Evolutionary conservation across 1,140 invertebrate genomes (phyloP), one percentile per base, ranked within the genome.

Genomic region (Maniola jurtina): DNA sequence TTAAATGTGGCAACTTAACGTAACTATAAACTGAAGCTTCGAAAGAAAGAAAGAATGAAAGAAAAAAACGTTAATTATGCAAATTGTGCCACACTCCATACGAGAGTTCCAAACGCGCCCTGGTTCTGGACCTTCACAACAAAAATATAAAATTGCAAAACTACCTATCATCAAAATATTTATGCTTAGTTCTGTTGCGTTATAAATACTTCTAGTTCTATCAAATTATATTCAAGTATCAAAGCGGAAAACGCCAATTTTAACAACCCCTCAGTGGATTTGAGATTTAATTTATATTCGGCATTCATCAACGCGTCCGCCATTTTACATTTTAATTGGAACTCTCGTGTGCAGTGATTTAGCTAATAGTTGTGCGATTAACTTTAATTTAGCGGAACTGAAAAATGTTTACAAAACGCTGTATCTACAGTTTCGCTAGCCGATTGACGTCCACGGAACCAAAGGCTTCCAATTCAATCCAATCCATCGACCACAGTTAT

Each of bases 291-390:
- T 58, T 63, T 55, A 42, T 55, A 38, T 63, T 35, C 63, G 45
- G 5, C 55, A 47, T 68, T 59, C 56, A 57, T 71, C 66, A 63
- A 62, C 61, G 56, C 50, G 55, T 38, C 60, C 36, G 42, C 64
- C 45, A 15, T 66, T 72, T 72, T 64, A 61, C 34, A 61, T 70
- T 70, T 72, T 72, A 69, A 72, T 66, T 69, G 71, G 66, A 64
- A 57, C 64, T 62, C 64, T 66, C 63, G 42, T 9, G 35, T 38
- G 61, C 47, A 57, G 66, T 33, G 66, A 66, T 72, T 72, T 55
- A 64, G 60, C 35, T 66, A 66, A 72, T 69, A 69, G 66, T 69
- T 72, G 69, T 66, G 36, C 63, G 47, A 60, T 68, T 60, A 68
- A 59, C 36, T 52, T 35, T 16, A 48, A 8, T 61, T 56, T 15